Percentiles rank a stretch among this genome's conserved stretches.
phyloP scores from a whole-genome alignment of 2,888 invertebrate species.

The Drosophila setosimentum region DNA sequence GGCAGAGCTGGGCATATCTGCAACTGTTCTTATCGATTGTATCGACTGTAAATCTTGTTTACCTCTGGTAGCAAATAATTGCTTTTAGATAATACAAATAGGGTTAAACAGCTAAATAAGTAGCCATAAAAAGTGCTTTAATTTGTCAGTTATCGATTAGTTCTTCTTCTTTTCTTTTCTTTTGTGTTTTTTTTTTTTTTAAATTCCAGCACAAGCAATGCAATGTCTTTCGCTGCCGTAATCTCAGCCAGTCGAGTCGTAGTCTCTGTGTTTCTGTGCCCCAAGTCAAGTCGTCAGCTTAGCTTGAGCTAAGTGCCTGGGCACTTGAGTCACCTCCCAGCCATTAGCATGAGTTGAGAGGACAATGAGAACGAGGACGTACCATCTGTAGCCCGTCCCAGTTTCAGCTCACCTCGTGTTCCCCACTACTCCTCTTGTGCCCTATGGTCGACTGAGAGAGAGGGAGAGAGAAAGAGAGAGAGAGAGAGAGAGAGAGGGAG shows the following conservation, averaged over 20 bases:
- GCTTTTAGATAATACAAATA: neutral
- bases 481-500: neutral
- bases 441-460: slow-evolving; percentile 30
- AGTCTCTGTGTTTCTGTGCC: neutral
- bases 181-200: neutral
- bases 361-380: slow-evolving; percentile 8
- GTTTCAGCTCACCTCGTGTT: neutral
- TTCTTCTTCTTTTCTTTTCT: neutral
- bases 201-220: slow-evolving; percentile 15
- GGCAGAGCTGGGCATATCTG: neutral
- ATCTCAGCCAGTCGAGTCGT: slow-evolving; percentile 2
- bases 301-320: slow-evolving; percentile 53
- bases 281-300: slow-evolving; percentile 35
- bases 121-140: neutral
- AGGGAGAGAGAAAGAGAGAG: neutral
- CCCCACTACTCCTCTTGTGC: neutral
- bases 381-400: slow-evolving; percentile 15
- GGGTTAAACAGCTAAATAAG: neutral
- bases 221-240: neutral
- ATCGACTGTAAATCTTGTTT: neutral
- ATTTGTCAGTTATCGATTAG: slow-evolving; percentile 6
- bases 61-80: too few species aligned
- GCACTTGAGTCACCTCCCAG: slow-evolving; percentile 52
- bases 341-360: slow-evolving; percentile 39
- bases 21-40: neutral